These are phyloP conservation scores for Glandiceps talaboti DNA, from an alignment of 53 echinoderm and acorn worm species.

Conservation along the genomic window DNA sequence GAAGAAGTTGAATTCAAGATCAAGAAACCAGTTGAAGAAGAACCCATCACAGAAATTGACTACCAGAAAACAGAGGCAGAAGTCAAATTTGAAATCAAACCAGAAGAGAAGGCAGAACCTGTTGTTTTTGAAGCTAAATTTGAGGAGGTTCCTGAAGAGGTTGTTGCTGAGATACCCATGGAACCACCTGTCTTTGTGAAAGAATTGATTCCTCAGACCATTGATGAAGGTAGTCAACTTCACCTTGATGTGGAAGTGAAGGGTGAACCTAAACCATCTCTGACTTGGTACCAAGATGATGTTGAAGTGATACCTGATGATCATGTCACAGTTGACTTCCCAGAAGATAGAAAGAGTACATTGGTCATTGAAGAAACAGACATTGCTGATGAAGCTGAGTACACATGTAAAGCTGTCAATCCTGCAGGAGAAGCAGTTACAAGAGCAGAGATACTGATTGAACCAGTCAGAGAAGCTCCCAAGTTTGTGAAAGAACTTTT, in stretches of 20 bases:
- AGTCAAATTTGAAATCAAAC: too few relatives aligned
- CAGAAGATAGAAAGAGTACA: constrained; percentile 74
- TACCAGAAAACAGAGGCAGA: constrained; percentile 33
- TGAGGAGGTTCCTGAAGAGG: constrained; percentile 20
- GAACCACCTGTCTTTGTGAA: constrained; percentile 94
- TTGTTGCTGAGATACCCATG: too few relatives aligned
- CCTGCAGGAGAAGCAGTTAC: constrained; percentile 77
- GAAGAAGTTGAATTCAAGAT: constrained; percentile 20
- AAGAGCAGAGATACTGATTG: too few relatives aligned
- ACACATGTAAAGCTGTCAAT: constrained; percentile 90
- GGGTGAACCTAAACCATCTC: constrained; percentile 61
- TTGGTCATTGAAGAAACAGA: constrained; percentile 66
- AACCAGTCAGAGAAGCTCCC: too few relatives aligned
- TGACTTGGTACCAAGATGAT: constrained; percentile 74
- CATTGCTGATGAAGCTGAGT: constrained; percentile 83
- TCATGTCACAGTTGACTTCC: constrained; percentile 69
- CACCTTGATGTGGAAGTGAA: constrained; percentile 92
- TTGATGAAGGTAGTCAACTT: constrained; percentile 82
- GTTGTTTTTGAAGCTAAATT: too few relatives aligned
- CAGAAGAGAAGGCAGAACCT: too few relatives aligned
- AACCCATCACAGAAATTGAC: too few relatives aligned
- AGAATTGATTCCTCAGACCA: constrained; percentile 94
- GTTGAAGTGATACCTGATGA: constrained; percentile 60
- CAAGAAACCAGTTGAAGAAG: too few relatives aligned
- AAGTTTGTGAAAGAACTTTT: constrained; percentile 57